These are phyloP conservation scores for Psettodes erumei DNA, from an alignment of 2,113 vertebrate species.

Conservation along the genomic window DNA sequence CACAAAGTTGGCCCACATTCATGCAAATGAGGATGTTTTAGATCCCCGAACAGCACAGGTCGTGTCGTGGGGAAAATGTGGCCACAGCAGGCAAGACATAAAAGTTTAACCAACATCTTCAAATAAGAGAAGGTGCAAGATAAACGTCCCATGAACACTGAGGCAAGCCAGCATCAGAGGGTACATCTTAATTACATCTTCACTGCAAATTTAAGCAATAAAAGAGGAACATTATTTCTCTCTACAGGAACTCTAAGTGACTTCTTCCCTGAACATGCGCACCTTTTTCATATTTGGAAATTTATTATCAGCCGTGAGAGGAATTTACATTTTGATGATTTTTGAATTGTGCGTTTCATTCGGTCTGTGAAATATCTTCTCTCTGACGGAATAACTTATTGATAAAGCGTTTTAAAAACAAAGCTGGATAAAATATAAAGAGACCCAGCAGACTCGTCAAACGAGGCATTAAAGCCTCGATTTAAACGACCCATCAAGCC, in stretches of 20 bases:
- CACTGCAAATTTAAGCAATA: not conserved
- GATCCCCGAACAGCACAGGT: not conserved
- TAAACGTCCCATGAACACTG: not conserved
- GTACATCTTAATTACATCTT: not conserved
- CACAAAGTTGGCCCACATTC: slow-evolving; percentile 4
- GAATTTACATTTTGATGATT: not conserved
- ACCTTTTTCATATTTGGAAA: not conserved
- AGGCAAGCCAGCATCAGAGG: not conserved
- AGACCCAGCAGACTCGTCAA: not conserved
- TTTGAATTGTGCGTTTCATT: not conserved
- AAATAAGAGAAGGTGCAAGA: not conserved
- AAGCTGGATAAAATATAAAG: not conserved
- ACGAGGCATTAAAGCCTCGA: not conserved
- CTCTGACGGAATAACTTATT: not conserved
- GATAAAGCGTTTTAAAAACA: not conserved
- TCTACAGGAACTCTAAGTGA: not conserved
- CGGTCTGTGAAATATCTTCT: not conserved
- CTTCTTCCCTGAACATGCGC: not conserved
- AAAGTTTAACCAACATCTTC: not conserved
- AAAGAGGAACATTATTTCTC: not conserved
- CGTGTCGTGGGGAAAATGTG: not conserved
- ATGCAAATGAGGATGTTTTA: slow-evolving; percentile 12
- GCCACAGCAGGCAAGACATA: not conserved
- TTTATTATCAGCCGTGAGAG: not conserved
- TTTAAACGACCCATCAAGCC: not conserved